Base-by-base conservation (phyloP, 1,140 invertebrate species). In the Drosophila quadrilineata region DNA sequence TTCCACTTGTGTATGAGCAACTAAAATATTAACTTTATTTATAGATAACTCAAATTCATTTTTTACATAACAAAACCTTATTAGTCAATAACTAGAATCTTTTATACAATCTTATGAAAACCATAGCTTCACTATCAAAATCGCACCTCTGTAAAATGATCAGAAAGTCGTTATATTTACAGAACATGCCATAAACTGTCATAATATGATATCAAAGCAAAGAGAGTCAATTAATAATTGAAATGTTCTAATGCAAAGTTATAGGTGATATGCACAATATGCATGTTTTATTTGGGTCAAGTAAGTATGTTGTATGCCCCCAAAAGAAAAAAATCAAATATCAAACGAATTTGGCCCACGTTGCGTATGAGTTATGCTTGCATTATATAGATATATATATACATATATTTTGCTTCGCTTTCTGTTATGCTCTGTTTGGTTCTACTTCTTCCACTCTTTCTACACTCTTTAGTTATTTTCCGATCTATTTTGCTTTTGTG, bases 321-420 rank as follows among this genome's bases (percentile, higher is more conserved):
- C n/a, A n/a, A n/a, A n/a, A n/a, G n/a, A n/a, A n/a, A n/a, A 33
- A 49, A 35, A 57, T 53, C 53, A 64, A 64, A 65, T 28, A 65
- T 65, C 62, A 65, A 65, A 65, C 62, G 58, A 65, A 45, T 33
- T 65, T 58, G 22, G 63, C 46, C 45, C 46, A 66, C 63, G 41
- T 43, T 66, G 63, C 63, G 63, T 66, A 66, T 66, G 63, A 66
- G 63, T 66, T 59, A 66, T 60, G 63, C 56, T 59, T 59, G n/a
- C n/a, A n/a, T n/a, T n/a, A n/a, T n/a, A n/a, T n/a, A n/a, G n/a
- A n/a, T n/a, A n/a, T n/a, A n/a, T n/a, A n/a, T n/a, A n/a, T n/a
- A n/a, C n/a, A n/a, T n/a, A n/a, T 59, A 66, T 59, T 38, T 60
- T 33, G 38, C 33, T 58, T 57, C 36, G 26, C 41, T 49, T 49